Percentiles rank a stretch among this genome's conserved stretches.
phyloP scores from a whole-genome alignment of 2,113 vertebrate species.

The Gasterosteus nipponicus region DNA sequence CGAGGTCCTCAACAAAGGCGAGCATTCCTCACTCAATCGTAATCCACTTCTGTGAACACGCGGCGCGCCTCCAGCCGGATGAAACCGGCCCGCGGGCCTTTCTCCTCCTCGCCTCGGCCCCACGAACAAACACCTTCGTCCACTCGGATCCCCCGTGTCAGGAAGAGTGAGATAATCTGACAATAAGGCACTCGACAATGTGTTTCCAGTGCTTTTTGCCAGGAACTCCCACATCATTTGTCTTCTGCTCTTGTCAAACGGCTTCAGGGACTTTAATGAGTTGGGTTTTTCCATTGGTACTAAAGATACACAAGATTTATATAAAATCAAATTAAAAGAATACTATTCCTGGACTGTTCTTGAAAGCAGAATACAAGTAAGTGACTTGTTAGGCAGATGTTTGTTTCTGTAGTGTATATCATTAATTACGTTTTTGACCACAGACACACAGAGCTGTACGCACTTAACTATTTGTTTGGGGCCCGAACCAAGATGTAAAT shows the following conservation, averaged over 20 bases:
- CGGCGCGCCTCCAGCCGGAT: conserved; percentile 52
- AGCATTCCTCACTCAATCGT: conserved; percentile 61
- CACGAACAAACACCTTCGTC: conserved; percentile 26
- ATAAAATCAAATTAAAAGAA: neutral
- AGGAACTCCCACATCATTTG: conserved; percentile 48
- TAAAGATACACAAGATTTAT: conserved; percentile 12
- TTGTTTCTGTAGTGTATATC: neutral
- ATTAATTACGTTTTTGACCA: neutral
- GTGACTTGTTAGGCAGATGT: neutral
- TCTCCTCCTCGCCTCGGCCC: neutral
- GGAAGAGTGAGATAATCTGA: conserved; percentile 46
- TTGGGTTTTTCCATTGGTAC: conserved; percentile 6
- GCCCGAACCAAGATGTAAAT: neutral
- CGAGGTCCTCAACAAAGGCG: conserved; percentile 56
- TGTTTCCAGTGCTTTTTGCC: conserved; percentile 57
- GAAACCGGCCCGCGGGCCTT: conserved; percentile 49
- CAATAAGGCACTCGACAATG: conserved; percentile 58
- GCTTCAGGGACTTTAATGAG: conserved; percentile 33
- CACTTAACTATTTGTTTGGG: neutral
- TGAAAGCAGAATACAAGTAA: neutral
- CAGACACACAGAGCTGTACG: neutral
- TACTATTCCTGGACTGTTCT: neutral
- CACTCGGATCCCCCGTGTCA: neutral
- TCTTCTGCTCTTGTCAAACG: conserved; percentile 47
- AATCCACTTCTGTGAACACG: conserved; percentile 59